These are phyloP conservation scores for Pelecanus crispus DNA, from an alignment of 2,113 vertebrate species.

Conservation along the genomic window DNA sequence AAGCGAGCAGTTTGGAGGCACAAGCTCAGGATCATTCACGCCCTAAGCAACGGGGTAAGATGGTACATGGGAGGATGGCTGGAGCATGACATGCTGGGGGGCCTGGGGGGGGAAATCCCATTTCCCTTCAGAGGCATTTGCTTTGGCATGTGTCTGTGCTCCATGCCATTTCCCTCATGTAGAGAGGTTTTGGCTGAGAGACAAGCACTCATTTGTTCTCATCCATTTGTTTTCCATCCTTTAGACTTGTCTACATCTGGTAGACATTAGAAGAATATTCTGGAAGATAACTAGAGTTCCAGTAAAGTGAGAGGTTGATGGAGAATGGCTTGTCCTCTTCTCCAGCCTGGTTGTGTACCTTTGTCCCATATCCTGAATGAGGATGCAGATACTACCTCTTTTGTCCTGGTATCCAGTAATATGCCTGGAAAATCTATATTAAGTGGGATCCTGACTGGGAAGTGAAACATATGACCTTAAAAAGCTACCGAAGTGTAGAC, in stretches of 20 bases:
- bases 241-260: not conserved
- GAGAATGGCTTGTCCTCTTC: not conserved
- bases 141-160: not conserved
- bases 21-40: not conserved
- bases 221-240: not conserved
- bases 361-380: not conserved
- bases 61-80: not conserved
- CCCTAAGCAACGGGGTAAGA: not conserved
- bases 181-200: not conserved
- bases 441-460: not conserved
- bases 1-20: not conserved
- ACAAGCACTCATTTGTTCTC: not conserved
- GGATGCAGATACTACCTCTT: not conserved
- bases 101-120: not conserved
- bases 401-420: not conserved
- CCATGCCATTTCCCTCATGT: not conserved
- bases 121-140: not conserved
- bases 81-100: not conserved
- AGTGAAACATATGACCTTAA: not conserved
- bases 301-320: not conserved
- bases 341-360: not conserved
- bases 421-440: not conserved
- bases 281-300: not conserved
- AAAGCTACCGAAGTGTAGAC: not conserved
- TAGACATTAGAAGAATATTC: not conserved